Evolutionary conservation across 2,797 vertebrate genomes (phyloP).

Genomic region (Cuculus canorus): DNA sequence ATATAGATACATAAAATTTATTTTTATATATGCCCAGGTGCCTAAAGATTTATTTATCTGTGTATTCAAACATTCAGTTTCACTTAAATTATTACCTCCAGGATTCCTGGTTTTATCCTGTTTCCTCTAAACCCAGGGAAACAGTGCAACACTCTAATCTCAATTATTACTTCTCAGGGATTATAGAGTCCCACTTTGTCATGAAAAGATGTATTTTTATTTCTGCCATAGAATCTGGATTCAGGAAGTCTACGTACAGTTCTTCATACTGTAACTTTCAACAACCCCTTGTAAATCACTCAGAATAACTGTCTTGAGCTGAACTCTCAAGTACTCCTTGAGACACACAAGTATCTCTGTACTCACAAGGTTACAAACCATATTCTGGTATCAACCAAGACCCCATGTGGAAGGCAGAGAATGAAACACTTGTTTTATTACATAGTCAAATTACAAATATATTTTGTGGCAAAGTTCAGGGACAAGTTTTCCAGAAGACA

Average conservation of each 20-base stretch:
- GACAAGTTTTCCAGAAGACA: background rate
- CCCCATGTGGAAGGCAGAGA: background rate
- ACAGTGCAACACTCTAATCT: background rate
- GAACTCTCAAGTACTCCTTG: background rate
- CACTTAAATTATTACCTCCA: background rate
- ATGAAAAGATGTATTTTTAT: background rate
- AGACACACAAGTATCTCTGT: background rate
- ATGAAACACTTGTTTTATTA: background rate
- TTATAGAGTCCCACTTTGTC: background rate
- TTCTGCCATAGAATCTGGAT: background rate
- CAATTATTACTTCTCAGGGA: background rate
- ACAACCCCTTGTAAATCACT: background rate
- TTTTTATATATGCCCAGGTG: background rate
- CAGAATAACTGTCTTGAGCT: background rate
- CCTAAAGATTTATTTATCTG: background rate
- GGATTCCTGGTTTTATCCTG: background rate
- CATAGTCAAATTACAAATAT: background rate
- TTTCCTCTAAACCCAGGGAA: background rate
- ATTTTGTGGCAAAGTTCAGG: background rate
- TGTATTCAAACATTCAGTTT: background rate
- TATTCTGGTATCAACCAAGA: background rate
- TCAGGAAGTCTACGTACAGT: fast-evolving
- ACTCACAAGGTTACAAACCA: background rate
- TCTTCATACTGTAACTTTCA: background rate
- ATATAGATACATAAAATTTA: background rate